Evolutionary conservation across 2,113 vertebrate genomes (phyloP).

Genomic region (Epinephelus cyanopodus): DNA sequence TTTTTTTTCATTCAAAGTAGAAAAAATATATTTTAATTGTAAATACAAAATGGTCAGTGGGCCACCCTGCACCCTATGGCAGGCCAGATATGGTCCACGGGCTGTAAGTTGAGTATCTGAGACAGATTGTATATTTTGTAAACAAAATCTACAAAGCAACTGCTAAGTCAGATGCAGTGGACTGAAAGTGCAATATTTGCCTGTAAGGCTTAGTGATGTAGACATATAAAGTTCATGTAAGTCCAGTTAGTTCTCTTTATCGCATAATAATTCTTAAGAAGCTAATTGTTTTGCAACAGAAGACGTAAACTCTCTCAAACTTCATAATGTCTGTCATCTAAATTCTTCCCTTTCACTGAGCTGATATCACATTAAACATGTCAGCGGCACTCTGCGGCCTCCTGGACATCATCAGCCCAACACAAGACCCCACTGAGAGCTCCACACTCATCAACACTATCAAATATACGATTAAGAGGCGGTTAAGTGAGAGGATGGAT

Average conservation of each 20-base stretch:
- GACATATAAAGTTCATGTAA: not conserved
- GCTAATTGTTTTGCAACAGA: not conserved
- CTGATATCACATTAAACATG: slow-evolving; percentile 30
- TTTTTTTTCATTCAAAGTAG: too few species aligned
- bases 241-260: not conserved
- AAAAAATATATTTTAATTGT: too few species aligned
- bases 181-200: not conserved
- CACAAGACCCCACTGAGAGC: slow-evolving; percentile 36
- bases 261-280: not conserved
- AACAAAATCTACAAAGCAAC: not conserved
- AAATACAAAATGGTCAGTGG: too few species aligned
- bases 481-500: slow-evolving; percentile 24
- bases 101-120: too few species aligned
- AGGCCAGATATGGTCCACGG: too few species aligned
- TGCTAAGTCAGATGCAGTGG: not conserved
- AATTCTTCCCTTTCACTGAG: slow-evolving; percentile 25
- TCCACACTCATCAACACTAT: slow-evolving; percentile 25
- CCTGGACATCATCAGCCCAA: slow-evolving; percentile 30
- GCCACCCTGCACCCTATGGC: too few species aligned
- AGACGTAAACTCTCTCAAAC: not conserved
- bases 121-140: not conserved
- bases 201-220: not conserved
- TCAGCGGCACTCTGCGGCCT: slow-evolving; percentile 29
- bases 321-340: not conserved
- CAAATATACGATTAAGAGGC: not conserved